Evolutionary conservation across 1,140 invertebrate species (phyloP), one percentile per base, ranked within the genome.

Genomic region (Anthonomus grandis): DNA sequence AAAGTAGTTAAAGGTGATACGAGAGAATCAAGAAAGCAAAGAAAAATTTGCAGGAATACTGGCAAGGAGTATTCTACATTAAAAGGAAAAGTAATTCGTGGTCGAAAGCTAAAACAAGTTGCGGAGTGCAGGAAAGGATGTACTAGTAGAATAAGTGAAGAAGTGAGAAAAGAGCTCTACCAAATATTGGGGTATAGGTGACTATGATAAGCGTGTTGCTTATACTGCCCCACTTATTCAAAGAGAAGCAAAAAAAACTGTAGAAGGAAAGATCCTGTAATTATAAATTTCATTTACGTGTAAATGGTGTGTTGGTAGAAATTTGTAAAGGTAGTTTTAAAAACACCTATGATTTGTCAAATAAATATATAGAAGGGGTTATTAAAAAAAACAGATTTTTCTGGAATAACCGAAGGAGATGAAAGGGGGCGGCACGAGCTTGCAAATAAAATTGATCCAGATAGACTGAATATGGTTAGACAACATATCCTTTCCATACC

Each of bases 321-420:
- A 27, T 49, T 17, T 59, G 50, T 38, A 55, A 59, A 55, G 17
- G 38, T 4, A 54, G 41, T 31, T 59, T 59, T 37, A 17, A 46
- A 17, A 24, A 19, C 17, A 59, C 57, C 0, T 59, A 6, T 48
- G 47, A 52, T 42, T 21, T 27, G 2, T 31, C 22, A 27, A 58
- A 37, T 17, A 52, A 34, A 52, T 58, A 52, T 53, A 19, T 53
- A 42, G 38, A 8, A 19, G 19, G 27, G 19, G 51, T 21, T 39
- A 47, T 46, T 12, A 23, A 21, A 21, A 46, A 46, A 2, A 46
- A 27, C 10, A n/a, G 19, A 13, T 3, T 23, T 24, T 3, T 27
- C 44, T 22, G 21, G 21, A 46, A 18, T 46, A 10, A n/a, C 44
- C 21, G 12, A 19, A 9, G n/a, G 8, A 17, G 24, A 46, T 46